Percentiles rank a stretch among this genome's conserved stretches.
Conservation (phyloP, 2,797 vertebrate species). For the Naso thynnoides region DNA sequence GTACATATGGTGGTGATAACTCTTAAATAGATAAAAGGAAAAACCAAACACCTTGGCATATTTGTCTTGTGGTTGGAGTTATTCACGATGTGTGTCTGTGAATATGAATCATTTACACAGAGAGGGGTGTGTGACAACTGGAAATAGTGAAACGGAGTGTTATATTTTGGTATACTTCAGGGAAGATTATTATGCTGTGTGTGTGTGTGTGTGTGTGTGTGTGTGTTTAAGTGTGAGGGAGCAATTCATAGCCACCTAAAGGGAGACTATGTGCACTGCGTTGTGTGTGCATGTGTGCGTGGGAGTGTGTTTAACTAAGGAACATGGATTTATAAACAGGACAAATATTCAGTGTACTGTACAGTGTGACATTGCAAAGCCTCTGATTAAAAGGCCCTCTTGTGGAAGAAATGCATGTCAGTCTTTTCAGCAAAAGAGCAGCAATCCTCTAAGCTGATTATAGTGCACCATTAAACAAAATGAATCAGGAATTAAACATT, state of each 20-base stretch:
- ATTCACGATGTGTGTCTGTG: conserved; percentile 33
- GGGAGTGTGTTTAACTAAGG: conserved; percentile 12
- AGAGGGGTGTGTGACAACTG: conserved; percentile 34
- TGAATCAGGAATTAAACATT: conserved; percentile 67
- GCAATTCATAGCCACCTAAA: conserved; percentile 44
- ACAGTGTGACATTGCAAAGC: conserved; percentile 12
- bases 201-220: conserved; percentile 31
- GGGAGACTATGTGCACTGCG: conserved; percentile 19
- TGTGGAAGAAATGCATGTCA: conserved; percentile 72
- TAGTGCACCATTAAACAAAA: conserved; percentile 72
- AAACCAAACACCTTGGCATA: conserved; percentile 43
- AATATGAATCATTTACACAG: conserved; percentile 55
- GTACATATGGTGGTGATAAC: conserved; percentile 41
- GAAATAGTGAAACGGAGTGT: conserved; percentile 34
- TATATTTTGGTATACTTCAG: conserved; percentile 33
- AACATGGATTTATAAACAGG: conserved; percentile 29
- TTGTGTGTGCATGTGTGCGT: conserved; percentile 17
- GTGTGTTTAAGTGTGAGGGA: conserved; percentile 33
- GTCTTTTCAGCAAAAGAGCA: conserved; percentile 54
- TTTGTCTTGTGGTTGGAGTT: conserved; percentile 54
- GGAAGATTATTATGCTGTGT: conserved; percentile 31
- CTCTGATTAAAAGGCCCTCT: conserved; percentile 62
- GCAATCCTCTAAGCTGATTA: conserved; percentile 75
- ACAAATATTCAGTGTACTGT: conserved; percentile 36
- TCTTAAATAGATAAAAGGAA: conserved; percentile 62